Base-by-base conservation (phyloP, 2,113 vertebrate species). In the Oreotrochilus melanogaster region DNA sequence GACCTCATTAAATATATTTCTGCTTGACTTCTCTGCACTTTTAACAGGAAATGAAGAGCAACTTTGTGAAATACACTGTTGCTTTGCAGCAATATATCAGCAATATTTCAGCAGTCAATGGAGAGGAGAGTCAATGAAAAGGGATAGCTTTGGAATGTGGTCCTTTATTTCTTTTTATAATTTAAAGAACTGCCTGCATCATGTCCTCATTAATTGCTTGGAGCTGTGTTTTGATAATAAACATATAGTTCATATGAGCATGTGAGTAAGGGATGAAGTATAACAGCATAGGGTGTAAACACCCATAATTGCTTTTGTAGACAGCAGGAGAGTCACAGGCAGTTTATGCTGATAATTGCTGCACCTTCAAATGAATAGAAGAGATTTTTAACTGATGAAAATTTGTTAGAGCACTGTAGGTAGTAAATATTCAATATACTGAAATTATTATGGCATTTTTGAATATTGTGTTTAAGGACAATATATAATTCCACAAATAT, bases 1-100 rank as follows among this genome's bases (percentile, higher is more conserved):
- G 61, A 96, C 72, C 53, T 97, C 83, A 96, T 97, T 97, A 97
- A 97, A 92, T 87, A 43, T 53, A 69, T 67, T 88, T 96, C 93
- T 95, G 64, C 91, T 96, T 97, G 92, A 54, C 65, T 97, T 95
- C 71, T 78, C 60, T 93, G 43, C 78, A 43, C 28, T 89, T 97
- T 97, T 96, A 97, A 84, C 92, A 95, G 86, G 81, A 90, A 97
- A 91, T 88, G 30, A 95, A 94, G 89, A 94, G 86, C 75, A 93
- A 60, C n/a, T 82, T 25, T 64, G 85, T 83, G 35, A 94, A 94
- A 95, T 85, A 88, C 66, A 64, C 35, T 37, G 73, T 95, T 93
- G 45, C 85, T 96, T 93, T 83, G 39, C 39, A 97, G 75, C 22
- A 94, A 78, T 89, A 87, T 75, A 64, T 30, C 31, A 86, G 27